Conservation (phyloP, 2,113 vertebrate genomes). For the Engraulis encrasicolus region DNA sequence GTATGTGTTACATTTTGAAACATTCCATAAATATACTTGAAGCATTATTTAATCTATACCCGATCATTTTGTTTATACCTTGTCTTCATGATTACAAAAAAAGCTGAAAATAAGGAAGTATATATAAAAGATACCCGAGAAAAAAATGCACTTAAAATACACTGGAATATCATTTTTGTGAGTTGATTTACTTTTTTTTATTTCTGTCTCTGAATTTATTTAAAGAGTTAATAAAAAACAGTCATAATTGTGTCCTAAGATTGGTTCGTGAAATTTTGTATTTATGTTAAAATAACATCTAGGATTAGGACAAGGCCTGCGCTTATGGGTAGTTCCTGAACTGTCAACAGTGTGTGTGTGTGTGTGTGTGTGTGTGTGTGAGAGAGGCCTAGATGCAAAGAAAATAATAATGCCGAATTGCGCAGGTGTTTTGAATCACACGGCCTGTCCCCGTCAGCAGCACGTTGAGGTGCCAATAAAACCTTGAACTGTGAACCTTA, state of each 20-base stretch:
- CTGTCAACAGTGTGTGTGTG: neutral
- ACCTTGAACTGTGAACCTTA: neutral
- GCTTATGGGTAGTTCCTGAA: neutral
- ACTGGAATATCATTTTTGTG: slow-evolving; percentile 99
- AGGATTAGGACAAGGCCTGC: neutral
- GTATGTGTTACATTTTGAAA: slow-evolving; percentile 89
- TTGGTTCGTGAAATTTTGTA: slow-evolving; percentile 59
- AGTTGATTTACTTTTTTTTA: slow-evolving; percentile 91
- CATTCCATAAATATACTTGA: slow-evolving; percentile 99
- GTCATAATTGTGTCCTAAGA: slow-evolving; percentile 82
- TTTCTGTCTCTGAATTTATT: slow-evolving; percentile 97
- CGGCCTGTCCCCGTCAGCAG: neutral
- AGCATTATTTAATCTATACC: slow-evolving; percentile 99
- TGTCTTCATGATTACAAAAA: slow-evolving; percentile 91
- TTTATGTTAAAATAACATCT: neutral
- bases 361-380: no score
- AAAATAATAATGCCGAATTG: neutral
- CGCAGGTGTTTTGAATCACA: slow-evolving; percentile 14
- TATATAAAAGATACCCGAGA: slow-evolving; percentile 90
- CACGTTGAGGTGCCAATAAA: neutral
- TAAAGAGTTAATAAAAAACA: slow-evolving; percentile 99
- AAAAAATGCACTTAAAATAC: slow-evolving; percentile 99
- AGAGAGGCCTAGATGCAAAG: neutral
- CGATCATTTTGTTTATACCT: slow-evolving; percentile 84
- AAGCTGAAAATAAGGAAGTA: slow-evolving; percentile 87